These are phyloP conservation scores for Hyperoplus immaculatus DNA, from an alignment of 2,797 vertebrate genomes.

Conservation along the genomic window DNA sequence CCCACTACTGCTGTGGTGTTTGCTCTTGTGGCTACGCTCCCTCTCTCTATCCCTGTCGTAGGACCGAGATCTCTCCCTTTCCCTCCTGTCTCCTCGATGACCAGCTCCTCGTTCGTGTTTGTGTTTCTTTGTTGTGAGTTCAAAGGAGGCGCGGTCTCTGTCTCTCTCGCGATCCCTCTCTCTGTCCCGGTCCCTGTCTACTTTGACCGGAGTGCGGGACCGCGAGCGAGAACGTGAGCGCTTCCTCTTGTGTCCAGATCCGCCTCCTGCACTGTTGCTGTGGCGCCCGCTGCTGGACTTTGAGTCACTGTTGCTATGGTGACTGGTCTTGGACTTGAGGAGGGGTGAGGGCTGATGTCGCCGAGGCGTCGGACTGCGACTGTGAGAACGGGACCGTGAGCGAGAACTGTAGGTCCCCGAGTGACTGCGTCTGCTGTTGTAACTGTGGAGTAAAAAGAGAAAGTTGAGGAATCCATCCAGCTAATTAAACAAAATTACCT, in stretches of 20 bases:
- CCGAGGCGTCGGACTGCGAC: constrained; percentile 93
- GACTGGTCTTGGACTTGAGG: constrained; percentile 89
- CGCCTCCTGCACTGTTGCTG: constrained; percentile 73
- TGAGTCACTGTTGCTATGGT: constrained; percentile 91
- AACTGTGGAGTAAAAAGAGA: constrained; percentile 78
- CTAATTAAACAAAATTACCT: background rate
- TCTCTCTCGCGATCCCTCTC: constrained; percentile 84
- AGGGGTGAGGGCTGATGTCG: constrained; percentile 92
- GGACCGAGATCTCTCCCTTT: constrained; percentile 93
- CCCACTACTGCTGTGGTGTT: constrained; percentile 90
- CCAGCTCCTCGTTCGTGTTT: constrained; percentile 90
- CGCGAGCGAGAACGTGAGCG: constrained; percentile 89
- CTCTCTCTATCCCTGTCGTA: constrained; percentile 89
- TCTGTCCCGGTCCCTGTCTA: constrained; percentile 80
- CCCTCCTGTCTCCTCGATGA: constrained; percentile 92
- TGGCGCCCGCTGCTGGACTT: constrained; percentile 91
- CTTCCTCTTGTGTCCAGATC: constrained; percentile 93
- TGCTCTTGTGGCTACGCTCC: constrained; percentile 93
- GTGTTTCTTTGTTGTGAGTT: constrained; percentile 94
- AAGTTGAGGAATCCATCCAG: background rate
- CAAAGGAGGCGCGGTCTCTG: constrained; percentile 88
- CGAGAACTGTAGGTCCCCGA: constrained; percentile 98
- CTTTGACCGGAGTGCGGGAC: constrained; percentile 90
- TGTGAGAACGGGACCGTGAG: constrained; percentile 95
- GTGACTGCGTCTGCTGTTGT: constrained; percentile 95